phyloP scores from a whole-genome alignment of 2,113 vertebrate species.

The Myocastor coypus region DNA sequence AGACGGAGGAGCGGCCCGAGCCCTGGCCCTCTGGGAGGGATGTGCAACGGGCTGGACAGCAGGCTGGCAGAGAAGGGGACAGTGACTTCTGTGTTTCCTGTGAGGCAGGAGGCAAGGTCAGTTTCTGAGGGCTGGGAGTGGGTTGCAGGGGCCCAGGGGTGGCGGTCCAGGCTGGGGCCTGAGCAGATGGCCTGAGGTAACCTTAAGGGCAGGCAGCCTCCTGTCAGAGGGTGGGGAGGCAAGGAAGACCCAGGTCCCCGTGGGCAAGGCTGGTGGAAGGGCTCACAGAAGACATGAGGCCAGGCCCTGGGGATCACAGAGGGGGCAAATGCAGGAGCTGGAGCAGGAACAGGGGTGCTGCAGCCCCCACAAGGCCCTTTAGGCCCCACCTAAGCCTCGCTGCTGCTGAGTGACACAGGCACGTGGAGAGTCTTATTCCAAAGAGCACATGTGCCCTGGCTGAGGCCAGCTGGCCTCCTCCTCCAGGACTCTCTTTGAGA shows the following conservation, averaged over 20 bases:
- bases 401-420: not conserved
- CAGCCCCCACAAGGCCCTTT: fast-evolving
- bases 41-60: not conserved
- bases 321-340: not conserved
- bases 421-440: not conserved
- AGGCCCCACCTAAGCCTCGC: too few relatives aligned
- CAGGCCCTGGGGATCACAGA: fast-evolving
- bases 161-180: not conserved
- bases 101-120: not conserved
- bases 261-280: not conserved
- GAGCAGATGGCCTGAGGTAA: not conserved
- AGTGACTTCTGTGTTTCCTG: not conserved
- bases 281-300: not conserved
- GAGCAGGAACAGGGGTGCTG: not conserved
- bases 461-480: not conserved
- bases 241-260: not conserved
- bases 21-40: not conserved
- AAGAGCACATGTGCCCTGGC: too few relatives aligned
- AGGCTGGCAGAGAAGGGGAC: not conserved
- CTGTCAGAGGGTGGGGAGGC: not conserved
- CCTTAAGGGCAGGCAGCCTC: not conserved
- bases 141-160: not conserved
- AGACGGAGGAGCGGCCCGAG: not conserved
- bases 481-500: not conserved
- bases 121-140: not conserved